phyloP scores from a whole-genome alignment of 2,113 vertebrate species.

The Panthera tigris region DNA sequence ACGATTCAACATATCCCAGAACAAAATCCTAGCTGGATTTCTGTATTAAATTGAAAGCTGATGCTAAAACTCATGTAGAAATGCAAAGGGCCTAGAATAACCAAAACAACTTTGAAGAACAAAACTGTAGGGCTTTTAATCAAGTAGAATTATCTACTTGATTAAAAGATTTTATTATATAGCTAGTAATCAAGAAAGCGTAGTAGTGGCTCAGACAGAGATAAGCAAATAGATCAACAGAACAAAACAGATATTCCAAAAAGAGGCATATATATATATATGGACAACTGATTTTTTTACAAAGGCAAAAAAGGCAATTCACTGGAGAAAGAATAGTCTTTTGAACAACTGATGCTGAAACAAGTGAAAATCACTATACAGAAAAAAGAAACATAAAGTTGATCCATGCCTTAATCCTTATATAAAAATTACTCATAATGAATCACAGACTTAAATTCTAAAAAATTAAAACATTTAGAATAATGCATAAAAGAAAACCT shows the following conservation, averaged over 20 bases:
- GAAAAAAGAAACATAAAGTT: neutral
- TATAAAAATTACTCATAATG: neutral
- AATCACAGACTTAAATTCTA: neutral
- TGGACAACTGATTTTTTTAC: neutral
- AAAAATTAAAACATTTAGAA: neutral
- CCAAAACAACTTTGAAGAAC: neutral
- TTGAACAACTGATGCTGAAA: neutral
- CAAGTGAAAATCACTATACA: neutral
- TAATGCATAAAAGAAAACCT: neutral
- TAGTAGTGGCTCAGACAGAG: neutral
- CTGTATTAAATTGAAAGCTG: neutral
- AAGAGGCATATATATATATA: neutral
- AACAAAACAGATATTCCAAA: neutral
- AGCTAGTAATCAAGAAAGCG: neutral
- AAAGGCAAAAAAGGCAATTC: neutral
- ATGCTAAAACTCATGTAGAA: neutral
- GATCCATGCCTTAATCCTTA: neutral
- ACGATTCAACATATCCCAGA: neutral
- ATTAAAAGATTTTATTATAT: neutral
- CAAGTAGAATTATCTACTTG: neutral
- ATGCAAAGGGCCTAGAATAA: neutral
- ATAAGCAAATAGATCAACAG: neutral
- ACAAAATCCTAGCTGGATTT: neutral
- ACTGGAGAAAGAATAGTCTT: neutral
- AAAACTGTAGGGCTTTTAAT: neutral